Evolutionary conservation across 2,113 vertebrate genomes (phyloP), one percentile per base, ranked within the genome.

Genomic region (Psittacula cyanocephala): DNA sequence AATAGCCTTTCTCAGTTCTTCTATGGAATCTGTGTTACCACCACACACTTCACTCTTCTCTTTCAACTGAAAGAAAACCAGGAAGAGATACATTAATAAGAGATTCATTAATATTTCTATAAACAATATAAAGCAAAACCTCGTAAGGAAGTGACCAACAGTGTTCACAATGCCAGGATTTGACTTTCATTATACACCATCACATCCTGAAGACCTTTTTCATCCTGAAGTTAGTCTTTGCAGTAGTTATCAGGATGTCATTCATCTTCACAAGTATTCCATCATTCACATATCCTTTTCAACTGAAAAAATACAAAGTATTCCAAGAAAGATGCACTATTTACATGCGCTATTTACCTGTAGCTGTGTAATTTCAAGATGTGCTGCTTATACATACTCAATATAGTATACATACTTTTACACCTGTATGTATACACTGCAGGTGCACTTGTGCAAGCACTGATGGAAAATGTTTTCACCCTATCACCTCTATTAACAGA

Each of bases 1-100:
- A 97, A 99, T 98, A 86, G 99, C 98, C 70, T 98, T 98, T 29
- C 98, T 98, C 83, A 99, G 97, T 87, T 99, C 98, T 78, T 99
- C 99, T 69, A 99, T 98, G 76, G 98, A 98, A 80, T 98, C 98
- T 39, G 98, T 95, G 94, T 99, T 99, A 41, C 98, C 98, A 17
- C 99, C 99, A 12, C 98, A 98, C 0, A 97, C 97, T 94, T 98
- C 98, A 69, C 98, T 98, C 96, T 99, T 99, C 96, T 99, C 98
- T 97, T 99, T 99, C 91, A 99, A 77, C 99, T 98, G 83, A 57
- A 93, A 92, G 11, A 41, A 96, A 76, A 91, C 1, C 57, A 68
- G 18, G 55, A 90, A 81, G 59, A 68, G 35, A 41, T 11, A 15
- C 2, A 64, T 81, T 78, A 35, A 12, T 28, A 62, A 57, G 49